Percentiles rank a stretch among this genome's conserved stretches.
These are phyloP conservation scores for Subacronicta megacephala DNA, from an alignment of 2,888 invertebrate genomes.

Conservation along the genomic window DNA sequence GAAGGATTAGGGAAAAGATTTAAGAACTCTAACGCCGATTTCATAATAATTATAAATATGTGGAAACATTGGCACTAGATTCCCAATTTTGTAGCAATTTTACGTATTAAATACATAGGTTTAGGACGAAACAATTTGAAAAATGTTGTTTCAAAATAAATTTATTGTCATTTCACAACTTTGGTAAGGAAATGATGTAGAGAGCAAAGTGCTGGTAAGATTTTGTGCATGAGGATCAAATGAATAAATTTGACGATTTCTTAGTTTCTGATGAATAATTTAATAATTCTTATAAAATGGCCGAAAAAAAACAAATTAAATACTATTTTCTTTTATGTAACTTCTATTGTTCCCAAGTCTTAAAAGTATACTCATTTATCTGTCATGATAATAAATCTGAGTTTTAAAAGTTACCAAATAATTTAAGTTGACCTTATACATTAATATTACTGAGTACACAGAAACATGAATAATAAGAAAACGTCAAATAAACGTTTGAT, in stretches of 20 bases:
- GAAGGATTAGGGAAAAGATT: constrained; percentile 45
- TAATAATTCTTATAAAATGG: not conserved
- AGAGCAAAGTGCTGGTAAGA: constrained; percentile 32
- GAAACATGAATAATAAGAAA: constrained; percentile 27
- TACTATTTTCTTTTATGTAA: not conserved
- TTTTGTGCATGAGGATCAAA: constrained; percentile 35
- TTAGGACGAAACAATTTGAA: constrained; percentile 56
- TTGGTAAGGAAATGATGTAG: constrained; percentile 62
- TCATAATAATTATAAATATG: constrained; percentile 45
- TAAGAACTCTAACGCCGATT: constrained; percentile 47
- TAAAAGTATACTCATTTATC: constrained; percentile 18
- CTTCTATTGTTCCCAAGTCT: constrained; percentile 3
- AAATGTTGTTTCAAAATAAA: constrained; percentile 57
- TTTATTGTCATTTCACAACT: constrained; percentile 86
- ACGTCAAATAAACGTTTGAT: constrained; percentile 35
- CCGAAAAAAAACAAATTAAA: constrained; percentile 2
- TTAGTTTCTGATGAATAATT: not conserved
- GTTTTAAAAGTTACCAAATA: constrained; percentile 20
- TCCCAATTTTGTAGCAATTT: constrained; percentile 66
- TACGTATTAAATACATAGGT: constrained; percentile 52
- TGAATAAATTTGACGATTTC: constrained; percentile 31
- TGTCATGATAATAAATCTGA: constrained; percentile 9
- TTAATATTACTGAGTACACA: constrained; percentile 4
- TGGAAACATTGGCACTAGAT: constrained; percentile 70
- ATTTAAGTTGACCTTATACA: constrained; percentile 23